Evolutionary conservation across 2,888 invertebrate species (phyloP).

Genomic region (Fissipunctia ypsillon): DNA sequence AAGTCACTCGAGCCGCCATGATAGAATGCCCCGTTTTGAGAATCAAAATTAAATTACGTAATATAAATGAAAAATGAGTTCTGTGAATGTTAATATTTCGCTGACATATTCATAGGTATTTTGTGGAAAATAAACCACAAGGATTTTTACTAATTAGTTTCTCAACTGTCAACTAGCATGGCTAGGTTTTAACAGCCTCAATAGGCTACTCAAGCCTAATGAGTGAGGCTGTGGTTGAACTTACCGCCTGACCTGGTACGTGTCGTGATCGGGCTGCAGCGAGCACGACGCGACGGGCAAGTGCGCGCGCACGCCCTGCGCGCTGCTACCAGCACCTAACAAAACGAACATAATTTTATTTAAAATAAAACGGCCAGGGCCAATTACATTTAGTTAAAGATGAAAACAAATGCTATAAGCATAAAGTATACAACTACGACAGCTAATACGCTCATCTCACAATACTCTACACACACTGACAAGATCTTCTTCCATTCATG

Average conservation of each 20-base stretch:
- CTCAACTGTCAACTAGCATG: slow-evolving; percentile 1
- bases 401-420: not conserved
- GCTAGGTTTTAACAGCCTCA: not conserved
- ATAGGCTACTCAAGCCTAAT: not conserved
- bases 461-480: not conserved
- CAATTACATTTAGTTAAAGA: not conserved
- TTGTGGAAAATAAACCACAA: not conserved
- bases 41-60: not conserved
- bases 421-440: not conserved
- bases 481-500: no score
- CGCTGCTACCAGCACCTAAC: slow-evolving; percentile 15
- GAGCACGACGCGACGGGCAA: slow-evolving; percentile 30
- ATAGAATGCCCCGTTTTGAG: no score
- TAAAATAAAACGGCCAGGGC: not conserved
- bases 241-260: slow-evolving; percentile 17
- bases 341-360: not conserved
- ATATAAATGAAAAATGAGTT: not conserved
- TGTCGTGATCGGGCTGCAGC: not conserved
- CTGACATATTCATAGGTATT: not conserved
- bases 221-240: not conserved
- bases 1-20: no score
- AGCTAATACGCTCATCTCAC: not conserved
- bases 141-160: not conserved
- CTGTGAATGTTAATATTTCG: no score
- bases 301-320: not conserved